These are phyloP conservation scores for Oreochromis mossambicus DNA, from an alignment of 2,797 vertebrate genomes.

Conservation along the genomic window DNA sequence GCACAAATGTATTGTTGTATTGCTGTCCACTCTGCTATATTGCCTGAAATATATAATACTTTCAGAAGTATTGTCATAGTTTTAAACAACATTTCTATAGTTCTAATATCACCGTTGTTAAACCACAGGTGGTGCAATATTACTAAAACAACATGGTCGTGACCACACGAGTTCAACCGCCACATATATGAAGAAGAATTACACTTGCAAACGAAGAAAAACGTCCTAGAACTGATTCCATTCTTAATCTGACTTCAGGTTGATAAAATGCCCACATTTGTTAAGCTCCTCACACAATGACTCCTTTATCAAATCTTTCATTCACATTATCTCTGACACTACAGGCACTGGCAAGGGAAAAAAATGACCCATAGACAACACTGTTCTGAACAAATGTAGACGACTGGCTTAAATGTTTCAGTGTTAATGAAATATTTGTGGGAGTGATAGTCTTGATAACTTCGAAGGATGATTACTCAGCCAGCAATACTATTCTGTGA, in stretches of 20 bases:
- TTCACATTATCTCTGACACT: not conserved
- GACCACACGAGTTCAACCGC: not conserved
- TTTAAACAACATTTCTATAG: not conserved
- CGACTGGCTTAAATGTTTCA: not conserved
- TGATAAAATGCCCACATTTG: not conserved
- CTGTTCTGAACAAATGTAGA: not conserved
- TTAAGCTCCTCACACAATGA: not conserved
- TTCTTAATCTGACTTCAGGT: not conserved
- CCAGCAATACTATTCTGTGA: not conserved
- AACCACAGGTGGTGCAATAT: not conserved
- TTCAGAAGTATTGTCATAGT: not conserved
- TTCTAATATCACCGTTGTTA: not conserved
- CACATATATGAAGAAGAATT: not conserved
- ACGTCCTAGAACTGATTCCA: not conserved
- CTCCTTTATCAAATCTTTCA: not conserved
- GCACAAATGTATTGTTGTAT: not conserved
- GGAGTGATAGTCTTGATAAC: not conserved
- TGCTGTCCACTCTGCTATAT: not conserved
- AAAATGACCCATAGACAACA: not conserved
- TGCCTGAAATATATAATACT: not conserved
- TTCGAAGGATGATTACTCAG: not conserved
- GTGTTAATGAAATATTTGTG: not conserved
- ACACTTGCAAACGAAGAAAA: not conserved
- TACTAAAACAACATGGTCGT: not conserved
- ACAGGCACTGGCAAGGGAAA: not conserved